Conservation (phyloP, 92 coral and sea anemone species). For the Porites lobata region DNA sequence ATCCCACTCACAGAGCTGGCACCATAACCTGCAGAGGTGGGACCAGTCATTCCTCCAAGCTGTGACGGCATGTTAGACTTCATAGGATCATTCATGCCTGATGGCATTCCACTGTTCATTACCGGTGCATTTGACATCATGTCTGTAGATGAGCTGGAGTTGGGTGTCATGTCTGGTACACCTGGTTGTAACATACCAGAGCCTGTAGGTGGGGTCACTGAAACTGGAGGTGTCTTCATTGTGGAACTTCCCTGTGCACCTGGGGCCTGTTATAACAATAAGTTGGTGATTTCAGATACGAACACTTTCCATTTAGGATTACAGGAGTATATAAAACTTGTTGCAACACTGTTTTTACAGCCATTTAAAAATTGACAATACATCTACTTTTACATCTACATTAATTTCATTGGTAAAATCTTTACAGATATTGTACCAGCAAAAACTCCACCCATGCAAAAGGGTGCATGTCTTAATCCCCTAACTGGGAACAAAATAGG, state of each 20-base stretch:
- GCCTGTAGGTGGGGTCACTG: constrained; percentile 74
- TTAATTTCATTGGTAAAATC: no score
- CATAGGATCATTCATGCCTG: constrained; percentile 67
- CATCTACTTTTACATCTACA: no score
- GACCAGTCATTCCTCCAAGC: constrained; percentile 73
- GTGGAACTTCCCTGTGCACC: constrained; percentile 58
- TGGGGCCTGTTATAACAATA: constrained; percentile 47
- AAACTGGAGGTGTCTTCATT: constrained; percentile 61
- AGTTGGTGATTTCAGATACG: no score
- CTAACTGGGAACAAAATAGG: no score
- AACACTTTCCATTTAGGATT: no score
- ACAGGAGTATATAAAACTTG: no score
- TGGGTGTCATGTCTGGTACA: constrained; percentile 58
- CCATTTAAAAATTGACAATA: no score
- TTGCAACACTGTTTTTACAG: no score
- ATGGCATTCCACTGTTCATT: constrained; percentile 52
- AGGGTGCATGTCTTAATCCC: no score
- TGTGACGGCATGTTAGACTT: constrained; percentile 49
- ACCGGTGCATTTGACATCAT: constrained; percentile 52
- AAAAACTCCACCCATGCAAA: no score
- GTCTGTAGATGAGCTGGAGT: constrained; percentile 65
- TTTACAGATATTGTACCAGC: no score
- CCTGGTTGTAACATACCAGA: constrained; percentile 71
- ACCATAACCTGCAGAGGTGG: constrained; percentile 61
- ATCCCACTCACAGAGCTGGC: constrained; percentile 62